Percentiles rank a stretch among this genome's conserved stretches.
These are phyloP conservation scores for Choreutis nemorana DNA, from an alignment of 2,888 invertebrate species.

Conservation along the genomic window DNA sequence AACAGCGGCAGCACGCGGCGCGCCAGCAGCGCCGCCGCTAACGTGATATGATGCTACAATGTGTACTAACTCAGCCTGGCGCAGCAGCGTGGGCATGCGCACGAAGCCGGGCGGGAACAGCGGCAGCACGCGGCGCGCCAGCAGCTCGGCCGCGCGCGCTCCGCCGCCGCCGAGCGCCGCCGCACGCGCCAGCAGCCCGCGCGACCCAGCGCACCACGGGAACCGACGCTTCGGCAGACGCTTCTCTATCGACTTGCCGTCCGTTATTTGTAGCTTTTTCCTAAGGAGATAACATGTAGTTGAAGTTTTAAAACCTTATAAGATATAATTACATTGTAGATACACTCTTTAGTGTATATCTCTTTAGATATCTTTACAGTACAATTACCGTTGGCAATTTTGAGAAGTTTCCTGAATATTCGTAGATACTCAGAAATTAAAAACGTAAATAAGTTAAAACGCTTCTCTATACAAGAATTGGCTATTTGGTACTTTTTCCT, in stretches of 20 bases:
- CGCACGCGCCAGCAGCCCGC: constrained; percentile 22
- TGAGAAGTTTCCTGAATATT: no score
- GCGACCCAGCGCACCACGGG: constrained; percentile 67
- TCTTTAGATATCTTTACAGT: no score
- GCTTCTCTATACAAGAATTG: no score
- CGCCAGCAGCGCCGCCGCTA: constrained; percentile 22
- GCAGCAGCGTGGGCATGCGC: constrained; percentile 37
- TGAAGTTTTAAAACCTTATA: no score
- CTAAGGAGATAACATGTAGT: constrained; percentile 16
- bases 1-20: constrained; percentile 14
- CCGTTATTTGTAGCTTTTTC: constrained; percentile 41
- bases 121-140: constrained; percentile 58
- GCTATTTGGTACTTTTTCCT: no score
- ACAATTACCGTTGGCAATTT: no score
- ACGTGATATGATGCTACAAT: neutral
- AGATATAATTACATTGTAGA: no score
- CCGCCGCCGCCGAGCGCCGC: constrained; percentile 16
- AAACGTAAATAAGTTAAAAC: no score
- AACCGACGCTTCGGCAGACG: constrained; percentile 75
- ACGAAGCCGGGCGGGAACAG: constrained; percentile 70
- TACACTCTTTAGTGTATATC: no score
- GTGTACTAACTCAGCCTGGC: constrained; percentile 22
- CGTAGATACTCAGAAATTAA: no score
- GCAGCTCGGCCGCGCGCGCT: constrained; percentile 39
- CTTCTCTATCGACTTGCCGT: constrained; percentile 62